Evolutionary conservation across 2,113 vertebrate genomes (phyloP), one percentile per base, ranked within the genome.

Genomic region (Lepus europaeus): DNA sequence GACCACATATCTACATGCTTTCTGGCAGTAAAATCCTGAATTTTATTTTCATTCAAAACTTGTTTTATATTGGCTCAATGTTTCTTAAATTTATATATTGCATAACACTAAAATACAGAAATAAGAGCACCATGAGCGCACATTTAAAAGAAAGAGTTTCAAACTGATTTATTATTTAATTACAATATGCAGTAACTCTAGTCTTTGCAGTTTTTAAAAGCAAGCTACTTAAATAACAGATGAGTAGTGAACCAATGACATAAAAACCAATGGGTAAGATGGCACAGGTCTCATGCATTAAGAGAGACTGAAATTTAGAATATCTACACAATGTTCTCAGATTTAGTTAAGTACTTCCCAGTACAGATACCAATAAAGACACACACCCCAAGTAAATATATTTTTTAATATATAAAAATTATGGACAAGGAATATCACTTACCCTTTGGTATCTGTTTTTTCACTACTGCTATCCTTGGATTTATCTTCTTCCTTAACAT

Each of bases 401-500:
- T 33, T 84, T 49, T 33, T 49, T 73, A 77, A 77, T 64, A 89
- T 51, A 66, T 31, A 83, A 53, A 89, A 64, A 22, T 69, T 69
- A 20, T 87, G n/a, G 12, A 63, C 72, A 91, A 87, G 19, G 16
- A 86, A 74, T 36, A 51, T 36, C 12, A 49, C 80, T 98, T 98
- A 99, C 99, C 99, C 99, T 98, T 99, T 99, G 96, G 98, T 93
- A 16, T 99, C 99, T 74, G 98, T 98, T 97, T 99, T 99, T 96
- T 99, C 99, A 96, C 98, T 97, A 97, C 97, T 98, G 96, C 82
- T 98, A 95, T 99, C 99, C 98, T 99, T 99, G 31, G 98, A 97
- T 97, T 99, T 99, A 93, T 99, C 99, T 91, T 99, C 99, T 76
- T 99, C 99, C 95, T 99, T 99, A 87, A 99, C 98, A 97, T 99